phyloP scores from a whole-genome alignment of 2,113 vertebrate genomes.

The Semicossyphus pulcher region DNA sequence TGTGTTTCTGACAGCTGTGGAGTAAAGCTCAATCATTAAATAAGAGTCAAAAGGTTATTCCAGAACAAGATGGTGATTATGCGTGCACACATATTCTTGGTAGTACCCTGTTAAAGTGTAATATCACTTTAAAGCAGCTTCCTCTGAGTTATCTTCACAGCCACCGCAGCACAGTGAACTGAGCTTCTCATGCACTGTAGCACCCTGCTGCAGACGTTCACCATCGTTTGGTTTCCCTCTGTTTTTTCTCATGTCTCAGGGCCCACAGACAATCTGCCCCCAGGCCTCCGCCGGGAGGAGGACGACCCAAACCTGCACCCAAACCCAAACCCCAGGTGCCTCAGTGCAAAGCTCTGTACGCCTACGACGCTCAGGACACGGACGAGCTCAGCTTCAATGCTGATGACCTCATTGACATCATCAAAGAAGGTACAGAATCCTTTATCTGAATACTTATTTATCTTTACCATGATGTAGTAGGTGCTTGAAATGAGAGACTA shows the following conservation, averaged over 20 bases:
- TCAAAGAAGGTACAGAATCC: slow-evolving; percentile 92
- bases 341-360: slow-evolving; percentile 95
- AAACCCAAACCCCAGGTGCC: slow-evolving; percentile 98
- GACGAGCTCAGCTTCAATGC: slow-evolving; percentile 99
- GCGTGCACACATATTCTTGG: background rate
- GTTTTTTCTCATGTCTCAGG: slow-evolving; percentile 69
- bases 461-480: background rate
- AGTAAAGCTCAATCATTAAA: background rate
- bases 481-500: background rate
- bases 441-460: too few relatives aligned
- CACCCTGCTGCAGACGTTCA: background rate
- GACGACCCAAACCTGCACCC: slow-evolving; percentile 94
- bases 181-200: background rate
- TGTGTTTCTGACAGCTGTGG: background rate
- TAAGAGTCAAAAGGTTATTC: background rate
- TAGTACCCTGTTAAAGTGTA: background rate
- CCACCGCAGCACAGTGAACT: slow-evolving; percentile 25
- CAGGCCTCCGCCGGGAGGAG: slow-evolving; percentile 91
- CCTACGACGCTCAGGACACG: slow-evolving; percentile 98
- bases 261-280: slow-evolving; percentile 88
- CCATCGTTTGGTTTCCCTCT: background rate
- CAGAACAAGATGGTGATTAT: slow-evolving; percentile 42
- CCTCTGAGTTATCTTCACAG: slow-evolving; percentile 25
- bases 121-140: background rate
- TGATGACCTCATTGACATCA: slow-evolving; percentile 93